These are phyloP conservation scores for Gallinago stenura DNA, from an alignment of 2,797 vertebrate genomes.

Conservation along the genomic window DNA sequence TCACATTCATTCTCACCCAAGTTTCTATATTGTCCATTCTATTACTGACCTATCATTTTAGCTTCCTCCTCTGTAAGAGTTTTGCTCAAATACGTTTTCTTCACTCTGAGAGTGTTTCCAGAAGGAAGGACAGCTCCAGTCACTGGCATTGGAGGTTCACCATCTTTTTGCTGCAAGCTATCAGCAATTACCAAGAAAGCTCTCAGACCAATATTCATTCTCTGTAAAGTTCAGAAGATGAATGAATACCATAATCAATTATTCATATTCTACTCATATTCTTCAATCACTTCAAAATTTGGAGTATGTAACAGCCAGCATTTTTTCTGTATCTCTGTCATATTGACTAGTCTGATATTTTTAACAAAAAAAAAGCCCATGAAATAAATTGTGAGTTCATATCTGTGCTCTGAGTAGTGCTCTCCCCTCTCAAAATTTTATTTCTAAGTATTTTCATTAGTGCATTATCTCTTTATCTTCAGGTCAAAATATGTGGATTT, in stretches of 20 bases:
- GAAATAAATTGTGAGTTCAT: neutral
- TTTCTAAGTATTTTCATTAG: neutral
- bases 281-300: neutral
- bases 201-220: slow-evolving; percentile 98
- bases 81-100: slow-evolving; percentile 98
- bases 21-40: neutral
- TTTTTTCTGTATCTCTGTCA: neutral
- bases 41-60: slow-evolving; percentile 93
- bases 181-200: slow-evolving; percentile 98
- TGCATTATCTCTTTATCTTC: neutral
- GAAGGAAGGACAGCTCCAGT: slow-evolving; percentile 97
- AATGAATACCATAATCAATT: slow-evolving; percentile 3
- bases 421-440: neutral
- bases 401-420: neutral
- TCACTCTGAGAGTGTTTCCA: slow-evolving; percentile 97
- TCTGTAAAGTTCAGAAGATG: slow-evolving; percentile 79
- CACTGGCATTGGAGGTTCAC: slow-evolving; percentile 98
- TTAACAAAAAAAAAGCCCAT: neutral
- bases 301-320: neutral
- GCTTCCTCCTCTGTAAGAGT: slow-evolving; percentile 98
- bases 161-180: slow-evolving; percentile 97
- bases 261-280: neutral
- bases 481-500: neutral
- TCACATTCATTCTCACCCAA: neutral
- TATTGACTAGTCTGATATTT: neutral